Percentiles rank a stretch among this genome's conserved stretches.
Evolutionary conservation across 2,888 invertebrate genomes (phyloP).

Genomic region (Sesia bembeciformis): DNA sequence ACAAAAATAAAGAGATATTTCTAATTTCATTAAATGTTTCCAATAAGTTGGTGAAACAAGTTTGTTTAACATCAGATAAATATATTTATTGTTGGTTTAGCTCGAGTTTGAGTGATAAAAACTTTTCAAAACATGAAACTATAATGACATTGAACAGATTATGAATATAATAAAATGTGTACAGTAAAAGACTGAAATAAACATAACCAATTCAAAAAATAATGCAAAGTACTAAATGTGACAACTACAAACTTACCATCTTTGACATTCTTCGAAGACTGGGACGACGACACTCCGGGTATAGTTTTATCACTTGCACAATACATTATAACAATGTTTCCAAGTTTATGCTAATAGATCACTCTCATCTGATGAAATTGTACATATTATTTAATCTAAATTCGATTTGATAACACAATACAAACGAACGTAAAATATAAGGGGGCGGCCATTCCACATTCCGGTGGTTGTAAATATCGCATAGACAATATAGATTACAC

Average conservation of each 20-base stretch:
- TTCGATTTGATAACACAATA: slow-evolving; percentile 42
- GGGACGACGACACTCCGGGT: slow-evolving; percentile 82
- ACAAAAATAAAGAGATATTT: too few species aligned
- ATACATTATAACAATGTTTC: slow-evolving; percentile 74
- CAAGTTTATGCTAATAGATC: slow-evolving; percentile 43
- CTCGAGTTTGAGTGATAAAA: too few species aligned
- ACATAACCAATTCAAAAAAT: background rate
- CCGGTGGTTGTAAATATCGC: slow-evolving; percentile 65
- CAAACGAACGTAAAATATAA: slow-evolving; percentile 52
- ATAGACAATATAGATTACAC: slow-evolving; percentile 28
- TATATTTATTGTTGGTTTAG: too few species aligned
- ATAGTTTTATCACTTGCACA: slow-evolving; percentile 84
- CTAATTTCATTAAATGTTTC: too few species aligned
- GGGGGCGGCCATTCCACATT: slow-evolving; percentile 72
- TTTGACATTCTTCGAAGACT: slow-evolving; percentile 81
- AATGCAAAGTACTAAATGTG: slow-evolving; percentile 4
- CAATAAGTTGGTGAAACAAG: too few species aligned
- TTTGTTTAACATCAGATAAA: too few species aligned
- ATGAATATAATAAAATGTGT: too few species aligned
- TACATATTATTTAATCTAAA: slow-evolving; percentile 53
- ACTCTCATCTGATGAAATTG: slow-evolving; percentile 75
- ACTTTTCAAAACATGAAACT: too few species aligned
- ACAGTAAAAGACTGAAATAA: background rate
- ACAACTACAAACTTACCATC: slow-evolving; percentile 78
- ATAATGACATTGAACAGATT: too few species aligned